phyloP scores from a whole-genome alignment of 2,113 vertebrate species.

The Melanerpes formicivorus region DNA sequence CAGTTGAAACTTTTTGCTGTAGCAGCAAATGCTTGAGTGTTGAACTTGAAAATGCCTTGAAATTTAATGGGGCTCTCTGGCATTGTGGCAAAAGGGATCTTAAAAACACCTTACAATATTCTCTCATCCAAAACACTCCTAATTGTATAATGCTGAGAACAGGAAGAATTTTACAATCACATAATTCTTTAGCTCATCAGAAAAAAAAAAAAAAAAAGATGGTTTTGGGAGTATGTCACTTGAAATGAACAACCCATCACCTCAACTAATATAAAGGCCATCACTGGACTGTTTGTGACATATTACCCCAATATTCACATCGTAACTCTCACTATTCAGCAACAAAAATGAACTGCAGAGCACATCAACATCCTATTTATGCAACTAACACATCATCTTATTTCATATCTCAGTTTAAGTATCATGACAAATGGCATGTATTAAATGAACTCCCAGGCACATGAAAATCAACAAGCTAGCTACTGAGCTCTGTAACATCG shows the following conservation, averaged over 20 bases:
- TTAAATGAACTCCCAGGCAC: neutral
- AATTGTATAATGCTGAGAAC: neutral
- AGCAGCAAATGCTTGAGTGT: neutral
- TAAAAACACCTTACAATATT: neutral
- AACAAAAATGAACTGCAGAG: neutral
- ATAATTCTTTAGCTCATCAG: neutral
- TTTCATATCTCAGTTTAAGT: neutral
- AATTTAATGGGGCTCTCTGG: neutral
- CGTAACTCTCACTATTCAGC: neutral
- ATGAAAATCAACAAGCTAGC: conserved; percentile 14
- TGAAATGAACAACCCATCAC: neutral
- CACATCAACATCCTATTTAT: neutral
- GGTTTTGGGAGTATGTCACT: neutral
- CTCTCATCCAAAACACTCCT: neutral
- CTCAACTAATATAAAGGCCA: neutral
- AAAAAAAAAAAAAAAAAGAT: neutral
- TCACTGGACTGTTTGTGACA: neutral
- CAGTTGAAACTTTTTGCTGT: neutral
- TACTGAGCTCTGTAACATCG: neutral
- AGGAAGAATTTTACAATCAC: neutral
- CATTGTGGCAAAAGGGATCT: neutral
- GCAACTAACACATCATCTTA: neutral
- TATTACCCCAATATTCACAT: neutral
- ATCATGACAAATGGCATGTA: neutral
- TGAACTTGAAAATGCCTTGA: neutral